Conservation (phyloP, 2,113 vertebrate genomes). For the Urocolius indicus region DNA sequence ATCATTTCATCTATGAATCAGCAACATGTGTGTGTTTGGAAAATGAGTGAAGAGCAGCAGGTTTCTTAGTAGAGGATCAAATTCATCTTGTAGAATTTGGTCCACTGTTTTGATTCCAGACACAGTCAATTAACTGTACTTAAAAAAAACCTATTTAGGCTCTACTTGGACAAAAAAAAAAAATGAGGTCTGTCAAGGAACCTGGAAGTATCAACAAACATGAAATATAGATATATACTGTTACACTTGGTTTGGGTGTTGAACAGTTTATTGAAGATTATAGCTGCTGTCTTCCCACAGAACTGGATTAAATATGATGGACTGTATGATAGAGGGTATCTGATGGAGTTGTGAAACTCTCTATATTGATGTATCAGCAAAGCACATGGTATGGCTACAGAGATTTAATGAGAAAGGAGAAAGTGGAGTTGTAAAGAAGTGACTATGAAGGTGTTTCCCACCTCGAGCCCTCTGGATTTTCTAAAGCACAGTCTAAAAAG, state of each 20-base stretch:
- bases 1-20: neutral
- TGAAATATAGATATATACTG: neutral
- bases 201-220: neutral
- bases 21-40: neutral
- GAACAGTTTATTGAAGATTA: neutral
- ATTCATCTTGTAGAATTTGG: neutral
- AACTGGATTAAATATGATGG: neutral
- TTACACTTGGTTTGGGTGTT: neutral
- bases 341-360: neutral
- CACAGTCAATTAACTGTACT: neutral
- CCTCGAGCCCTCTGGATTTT: neutral
- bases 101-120: neutral
- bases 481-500: neutral
- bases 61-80: neutral
- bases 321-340: neutral
- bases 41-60: neutral
- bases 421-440: neutral
- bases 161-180: neutral
- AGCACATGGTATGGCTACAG: fast-evolving
- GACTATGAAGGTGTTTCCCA: neutral
- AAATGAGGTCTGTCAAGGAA: neutral
- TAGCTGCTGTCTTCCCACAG: neutral
- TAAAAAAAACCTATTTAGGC: neutral
- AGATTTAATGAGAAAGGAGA: neutral
- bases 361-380: neutral